Evolutionary conservation across 2,888 invertebrate species (phyloP).

Genomic region (Sminthurinus aureus): DNA sequence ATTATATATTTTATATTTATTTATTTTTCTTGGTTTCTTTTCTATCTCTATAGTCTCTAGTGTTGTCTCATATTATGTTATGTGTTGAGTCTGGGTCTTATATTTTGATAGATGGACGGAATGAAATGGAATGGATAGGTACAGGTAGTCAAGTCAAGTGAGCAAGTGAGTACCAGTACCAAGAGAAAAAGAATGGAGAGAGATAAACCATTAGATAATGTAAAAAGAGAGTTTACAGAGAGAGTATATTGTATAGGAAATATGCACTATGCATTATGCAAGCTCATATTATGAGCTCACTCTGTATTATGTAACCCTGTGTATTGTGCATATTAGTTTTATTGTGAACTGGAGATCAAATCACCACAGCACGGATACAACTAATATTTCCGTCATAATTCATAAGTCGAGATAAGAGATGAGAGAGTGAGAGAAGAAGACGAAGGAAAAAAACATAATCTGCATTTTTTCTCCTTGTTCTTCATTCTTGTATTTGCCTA

Average conservation of each 20-base stretch:
- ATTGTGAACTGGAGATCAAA: conserved; percentile 42
- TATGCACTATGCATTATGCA: background rate
- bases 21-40: background rate
- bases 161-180: background rate
- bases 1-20: too few species aligned
- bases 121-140: background rate
- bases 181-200: background rate
- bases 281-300: conserved; percentile 11
- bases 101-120: conserved; percentile 1
- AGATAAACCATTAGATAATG: background rate
- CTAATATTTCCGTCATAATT: conserved; percentile 42
- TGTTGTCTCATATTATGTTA: background rate
- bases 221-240: background rate
- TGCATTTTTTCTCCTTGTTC: background rate
- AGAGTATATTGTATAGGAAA: background rate
- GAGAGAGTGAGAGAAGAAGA: conserved; percentile 7
- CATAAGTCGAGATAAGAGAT: conserved; percentile 34
- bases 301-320: background rate
- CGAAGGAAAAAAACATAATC: background rate
- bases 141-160: background rate
- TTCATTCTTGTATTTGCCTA: background rate
- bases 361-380: conserved; percentile 40
- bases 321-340: conserved; percentile 22
- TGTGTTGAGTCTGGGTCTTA: background rate
- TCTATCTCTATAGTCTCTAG: background rate